These are phyloP conservation scores for Drosophila borborema DNA, from an alignment of 2,888 invertebrate genomes.

Conservation along the genomic window DNA sequence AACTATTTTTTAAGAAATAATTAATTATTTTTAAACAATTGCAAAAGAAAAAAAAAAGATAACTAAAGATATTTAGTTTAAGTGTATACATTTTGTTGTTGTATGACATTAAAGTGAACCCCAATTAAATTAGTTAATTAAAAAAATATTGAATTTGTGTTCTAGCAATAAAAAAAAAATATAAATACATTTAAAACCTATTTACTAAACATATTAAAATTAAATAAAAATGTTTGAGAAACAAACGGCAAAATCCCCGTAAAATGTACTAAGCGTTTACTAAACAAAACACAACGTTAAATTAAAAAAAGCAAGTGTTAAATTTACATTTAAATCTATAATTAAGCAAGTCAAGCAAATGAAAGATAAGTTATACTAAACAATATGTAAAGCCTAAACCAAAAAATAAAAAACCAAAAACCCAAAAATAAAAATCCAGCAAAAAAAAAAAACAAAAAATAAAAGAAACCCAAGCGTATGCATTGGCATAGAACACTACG, in stretches of 20 bases:
- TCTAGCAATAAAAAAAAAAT: slow-evolving; percentile 68
- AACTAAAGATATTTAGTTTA: slow-evolving; percentile 64
- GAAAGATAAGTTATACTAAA: slow-evolving; percentile 53
- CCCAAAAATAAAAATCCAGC: not conserved
- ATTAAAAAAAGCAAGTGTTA: slow-evolving; percentile 78
- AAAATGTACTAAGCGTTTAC: slow-evolving; percentile 77
- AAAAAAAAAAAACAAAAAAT: slow-evolving; percentile 19
- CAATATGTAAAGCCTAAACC: slow-evolving; percentile 62
- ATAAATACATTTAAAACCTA: slow-evolving; percentile 61
- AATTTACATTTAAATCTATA: slow-evolving; percentile 77
- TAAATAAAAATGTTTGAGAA: slow-evolving; percentile 63
- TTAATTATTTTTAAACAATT: slow-evolving; percentile 74
- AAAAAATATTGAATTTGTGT: slow-evolving; percentile 76
- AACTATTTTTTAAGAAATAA: slow-evolving; percentile 72
- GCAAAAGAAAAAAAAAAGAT: slow-evolving; percentile 52
- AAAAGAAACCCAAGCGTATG: slow-evolving; percentile 51
- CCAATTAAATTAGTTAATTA: slow-evolving; percentile 77
- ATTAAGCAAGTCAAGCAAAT: slow-evolving; percentile 65
- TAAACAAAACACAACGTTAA: slow-evolving; percentile 72
- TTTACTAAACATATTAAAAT: slow-evolving; percentile 56
- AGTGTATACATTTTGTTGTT: slow-evolving; percentile 82
- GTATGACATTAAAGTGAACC: slow-evolving; percentile 72
- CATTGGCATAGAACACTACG: slow-evolving; percentile 66
- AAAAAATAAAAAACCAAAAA: slow-evolving; percentile 13
- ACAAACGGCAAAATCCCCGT: slow-evolving; percentile 60